Conservation (phyloP, 2,888 invertebrate species). For the Lutraria lutraria region DNA sequence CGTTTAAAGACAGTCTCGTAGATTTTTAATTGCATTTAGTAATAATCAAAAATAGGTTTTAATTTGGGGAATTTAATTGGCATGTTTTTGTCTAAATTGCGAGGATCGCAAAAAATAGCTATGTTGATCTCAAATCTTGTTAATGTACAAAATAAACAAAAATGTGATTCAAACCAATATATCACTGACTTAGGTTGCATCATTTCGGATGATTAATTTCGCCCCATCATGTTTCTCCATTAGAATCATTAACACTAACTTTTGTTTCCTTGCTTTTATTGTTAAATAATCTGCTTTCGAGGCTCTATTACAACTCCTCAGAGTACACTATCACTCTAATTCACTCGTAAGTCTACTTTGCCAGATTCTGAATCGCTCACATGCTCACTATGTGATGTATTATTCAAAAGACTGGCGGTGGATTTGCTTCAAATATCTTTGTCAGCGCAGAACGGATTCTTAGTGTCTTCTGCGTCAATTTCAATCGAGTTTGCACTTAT, state of each 20-base stretch:
- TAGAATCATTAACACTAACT: background rate
- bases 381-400: background rate
- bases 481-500: background rate
- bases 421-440: slow-evolving; percentile 2
- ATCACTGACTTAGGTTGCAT: background rate
- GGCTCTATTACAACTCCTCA: background rate
- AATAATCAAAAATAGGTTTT: too few species aligned
- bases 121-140: too few species aligned
- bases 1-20: too few species aligned
- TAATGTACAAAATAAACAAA: too few species aligned
- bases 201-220: background rate
- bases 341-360: background rate
- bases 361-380: background rate
- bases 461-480: background rate
- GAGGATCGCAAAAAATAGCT: too few species aligned
- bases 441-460: background rate
- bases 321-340: background rate
- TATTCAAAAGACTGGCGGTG: background rate
- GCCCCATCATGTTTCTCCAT: background rate
- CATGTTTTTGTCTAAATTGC: too few species aligned
- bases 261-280: background rate
- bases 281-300: background rate
- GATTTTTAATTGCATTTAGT: too few species aligned
- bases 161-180: background rate
- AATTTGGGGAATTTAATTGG: too few species aligned